Base-by-base conservation (phyloP, 1,140 invertebrate species). In the Saccostrea echinata region DNA sequence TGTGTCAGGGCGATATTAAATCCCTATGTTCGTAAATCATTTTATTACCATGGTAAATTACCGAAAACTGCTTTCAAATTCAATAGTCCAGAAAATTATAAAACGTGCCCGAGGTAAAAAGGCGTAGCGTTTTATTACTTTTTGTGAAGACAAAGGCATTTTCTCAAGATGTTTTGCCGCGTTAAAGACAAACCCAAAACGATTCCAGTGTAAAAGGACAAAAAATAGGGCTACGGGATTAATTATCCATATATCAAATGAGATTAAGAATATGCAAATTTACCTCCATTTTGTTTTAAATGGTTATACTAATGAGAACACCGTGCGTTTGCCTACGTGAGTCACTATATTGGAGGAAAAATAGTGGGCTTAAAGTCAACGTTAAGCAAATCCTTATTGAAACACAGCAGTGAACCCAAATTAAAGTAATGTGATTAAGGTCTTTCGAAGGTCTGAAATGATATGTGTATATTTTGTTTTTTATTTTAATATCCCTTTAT, bases 31-130 rank as follows among this genome's bases (percentile, higher is more conserved):
- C 76, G 84, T 85, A 88, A 88, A 88, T 88, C 53, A 86, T 88
- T 86, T 88, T 81, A 88, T 88, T 88, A 81, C 71, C 87, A 82
- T 88, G 55, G 84, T 43, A 86, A 88, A 88, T 88, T 86, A 88
- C 71, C 85, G 68, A 76, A 76, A 85, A 88, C 84, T 81, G 85
- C 87, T 85, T 85, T 85, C 53, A 83, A 86, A 82, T 85, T 85
- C 84, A 88, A 86, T 88, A 85, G 76, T 85, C 83, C 87, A 80
- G 80, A 83, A 85, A 85, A 82, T 85, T 86, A 86, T 85, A 88
- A 88, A 85, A 85, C 76, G 84, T 86, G 87, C 80, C 76, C 64
- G 52, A 21, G 33, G 68, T 53, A 27, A 87, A 68, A 87, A 61
- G 55, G 52, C 76, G 80, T 61, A 43, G 76, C 30, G 52, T 82